Conservation (phyloP, 2,888 invertebrate species). For the Catocala nupta region DNA sequence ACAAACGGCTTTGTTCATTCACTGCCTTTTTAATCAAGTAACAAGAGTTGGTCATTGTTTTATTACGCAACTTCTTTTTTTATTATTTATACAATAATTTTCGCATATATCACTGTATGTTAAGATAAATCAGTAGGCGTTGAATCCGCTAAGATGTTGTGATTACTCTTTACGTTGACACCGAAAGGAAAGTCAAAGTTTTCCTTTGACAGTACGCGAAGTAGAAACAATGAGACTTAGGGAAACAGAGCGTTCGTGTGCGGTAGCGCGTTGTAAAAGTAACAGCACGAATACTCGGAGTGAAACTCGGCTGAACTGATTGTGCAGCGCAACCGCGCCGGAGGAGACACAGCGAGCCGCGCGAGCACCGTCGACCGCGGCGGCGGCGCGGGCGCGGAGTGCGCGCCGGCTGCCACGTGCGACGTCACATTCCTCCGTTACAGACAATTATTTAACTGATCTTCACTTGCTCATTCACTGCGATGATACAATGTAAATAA, state of each 20-base stretch:
- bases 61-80: too few relatives aligned
- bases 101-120: too few relatives aligned
- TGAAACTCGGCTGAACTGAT: constrained; percentile 85
- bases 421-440: constrained; percentile 77
- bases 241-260: constrained; percentile 87
- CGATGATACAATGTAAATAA: constrained; percentile 43
- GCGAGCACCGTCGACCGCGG: background rate
- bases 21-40: too few relatives aligned
- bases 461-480: constrained; percentile 57
- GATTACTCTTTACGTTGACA: constrained; percentile 48
- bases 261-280: constrained; percentile 86
- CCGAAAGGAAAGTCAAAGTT: constrained; percentile 80
- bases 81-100: too few relatives aligned
- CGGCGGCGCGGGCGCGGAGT: background rate
- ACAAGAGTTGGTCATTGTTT: too few relatives aligned
- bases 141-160: constrained; percentile 17
- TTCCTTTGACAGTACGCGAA: constrained; percentile 66
- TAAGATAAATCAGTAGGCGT: background rate
- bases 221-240: constrained; percentile 80
- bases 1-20: too few relatives aligned
- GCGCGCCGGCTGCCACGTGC: constrained; percentile 21
- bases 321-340: constrained; percentile 52
- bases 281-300: constrained; percentile 85
- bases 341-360: background rate
- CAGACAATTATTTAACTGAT: constrained; percentile 67